These are phyloP conservation scores for Diadromus collaris DNA, from an alignment of 2,888 invertebrate species.

Conservation along the genomic window DNA sequence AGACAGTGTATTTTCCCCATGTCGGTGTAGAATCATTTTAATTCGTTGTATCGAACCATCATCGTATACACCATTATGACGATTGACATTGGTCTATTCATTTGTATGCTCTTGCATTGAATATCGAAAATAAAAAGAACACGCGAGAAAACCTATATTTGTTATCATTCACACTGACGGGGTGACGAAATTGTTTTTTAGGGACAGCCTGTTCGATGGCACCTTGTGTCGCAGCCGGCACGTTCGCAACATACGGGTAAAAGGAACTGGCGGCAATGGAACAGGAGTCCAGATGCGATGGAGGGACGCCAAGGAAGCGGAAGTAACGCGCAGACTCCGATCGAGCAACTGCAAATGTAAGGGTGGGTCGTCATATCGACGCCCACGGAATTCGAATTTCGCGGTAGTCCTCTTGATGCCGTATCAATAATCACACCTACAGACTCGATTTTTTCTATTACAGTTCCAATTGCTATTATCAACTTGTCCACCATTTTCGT, in stretches of 20 bases:
- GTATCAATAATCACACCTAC: background rate
- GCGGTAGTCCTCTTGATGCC: background rate
- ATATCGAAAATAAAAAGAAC: too few species aligned
- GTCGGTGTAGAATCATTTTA: too few species aligned
- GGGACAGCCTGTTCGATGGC: background rate
- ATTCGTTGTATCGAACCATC: too few species aligned
- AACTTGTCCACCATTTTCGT: background rate
- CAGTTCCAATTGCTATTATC: background rate
- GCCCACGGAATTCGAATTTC: background rate
- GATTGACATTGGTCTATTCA: too few species aligned
- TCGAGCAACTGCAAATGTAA: constrained; percentile 1
- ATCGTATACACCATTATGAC: too few species aligned
- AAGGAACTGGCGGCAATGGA: constrained; percentile 76
- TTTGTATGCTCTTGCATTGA: too few species aligned
- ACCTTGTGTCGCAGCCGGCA: background rate
- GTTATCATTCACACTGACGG: background rate
- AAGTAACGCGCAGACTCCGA: constrained; percentile 71
- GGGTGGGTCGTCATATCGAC: background rate
- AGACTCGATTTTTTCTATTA: background rate
- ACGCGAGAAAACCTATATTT: too few species aligned
- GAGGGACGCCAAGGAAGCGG: constrained; percentile 66
- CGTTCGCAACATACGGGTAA: constrained; percentile 63
- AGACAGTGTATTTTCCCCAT: too few species aligned
- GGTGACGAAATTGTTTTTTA: background rate
- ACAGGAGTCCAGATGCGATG: constrained; percentile 70